Conservation (phyloP, 2,113 vertebrate genomes). For the Actenoides hombroni region DNA sequence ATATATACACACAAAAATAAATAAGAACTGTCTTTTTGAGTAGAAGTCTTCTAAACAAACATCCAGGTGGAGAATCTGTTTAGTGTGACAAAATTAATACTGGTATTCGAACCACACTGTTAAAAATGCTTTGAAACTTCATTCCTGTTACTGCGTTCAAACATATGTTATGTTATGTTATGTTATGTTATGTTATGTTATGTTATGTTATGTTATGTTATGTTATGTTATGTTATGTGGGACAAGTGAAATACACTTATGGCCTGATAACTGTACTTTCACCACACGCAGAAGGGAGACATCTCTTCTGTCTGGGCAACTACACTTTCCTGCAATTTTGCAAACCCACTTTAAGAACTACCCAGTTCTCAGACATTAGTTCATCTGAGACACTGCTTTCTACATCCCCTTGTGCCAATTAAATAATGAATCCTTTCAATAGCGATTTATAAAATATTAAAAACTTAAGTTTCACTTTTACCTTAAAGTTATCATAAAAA, state of each 20-base stretch:
- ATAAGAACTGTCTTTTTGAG: not conserved
- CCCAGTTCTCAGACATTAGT: not conserved
- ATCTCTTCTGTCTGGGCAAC: not conserved
- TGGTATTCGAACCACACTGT: not conserved
- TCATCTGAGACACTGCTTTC: not conserved
- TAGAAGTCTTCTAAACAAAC: not conserved
- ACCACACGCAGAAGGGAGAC: not conserved
- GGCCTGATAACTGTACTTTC: not conserved
- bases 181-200: too few relatives aligned
- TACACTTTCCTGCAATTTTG: not conserved
- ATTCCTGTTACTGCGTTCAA: not conserved
- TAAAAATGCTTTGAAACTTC: not conserved
- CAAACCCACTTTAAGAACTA: conserved; percentile 10
- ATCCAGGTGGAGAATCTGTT: not conserved
- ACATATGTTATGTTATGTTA: not conserved
- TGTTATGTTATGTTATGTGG: not conserved
- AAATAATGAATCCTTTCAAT: conserved; percentile 60
- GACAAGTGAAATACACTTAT: not conserved
- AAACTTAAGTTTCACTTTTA: conserved; percentile 61
- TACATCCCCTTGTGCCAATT: conserved; percentile 34
- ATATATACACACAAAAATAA: not conserved
- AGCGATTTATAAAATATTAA: conserved; percentile 64
- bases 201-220: too few relatives aligned
- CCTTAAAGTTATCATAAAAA: conserved; percentile 62
- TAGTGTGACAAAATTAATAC: not conserved